Conservation (phyloP, 30 jellyfish, hydroid and myxozoan species). For the Haliclystus octoradiatus region DNA sequence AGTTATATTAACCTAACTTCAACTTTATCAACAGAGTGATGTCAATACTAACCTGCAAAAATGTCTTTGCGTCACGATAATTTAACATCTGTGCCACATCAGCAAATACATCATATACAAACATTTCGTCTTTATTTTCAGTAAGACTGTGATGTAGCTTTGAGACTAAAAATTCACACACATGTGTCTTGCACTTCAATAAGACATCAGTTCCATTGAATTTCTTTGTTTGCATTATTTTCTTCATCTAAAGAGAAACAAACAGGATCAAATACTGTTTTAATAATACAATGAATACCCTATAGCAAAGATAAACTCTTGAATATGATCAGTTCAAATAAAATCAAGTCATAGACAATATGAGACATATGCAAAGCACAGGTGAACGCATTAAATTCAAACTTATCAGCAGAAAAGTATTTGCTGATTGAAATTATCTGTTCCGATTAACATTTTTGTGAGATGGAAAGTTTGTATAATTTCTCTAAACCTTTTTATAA, state of each 20-base stretch:
- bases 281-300: not conserved
- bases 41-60: slow-evolving; percentile 51
- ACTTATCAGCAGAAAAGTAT: no score
- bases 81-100: slow-evolving; percentile 54
- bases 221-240: slow-evolving; percentile 37
- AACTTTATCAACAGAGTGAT: no score
- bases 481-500: no score
- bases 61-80: slow-evolving; percentile 47
- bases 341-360: no score
- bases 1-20: no score
- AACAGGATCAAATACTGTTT: not conserved
- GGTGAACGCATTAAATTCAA: no score
- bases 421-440: no score
- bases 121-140: slow-evolving; percentile 33
- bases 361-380: no score
- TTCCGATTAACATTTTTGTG: no score
- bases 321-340: no score
- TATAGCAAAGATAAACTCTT: no score
- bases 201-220: slow-evolving; percentile 32
- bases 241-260: slow-evolving; percentile 35
- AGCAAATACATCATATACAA: slow-evolving; percentile 33
- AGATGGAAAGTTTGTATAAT: no score
- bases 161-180: slow-evolving; percentile 50
- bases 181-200: slow-evolving; percentile 27
- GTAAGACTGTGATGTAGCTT: slow-evolving; percentile 31